Evolutionary conservation across 2,113 vertebrate genomes (phyloP), one percentile per base, ranked within the genome.

Genomic region (Larimichthys crocea): DNA sequence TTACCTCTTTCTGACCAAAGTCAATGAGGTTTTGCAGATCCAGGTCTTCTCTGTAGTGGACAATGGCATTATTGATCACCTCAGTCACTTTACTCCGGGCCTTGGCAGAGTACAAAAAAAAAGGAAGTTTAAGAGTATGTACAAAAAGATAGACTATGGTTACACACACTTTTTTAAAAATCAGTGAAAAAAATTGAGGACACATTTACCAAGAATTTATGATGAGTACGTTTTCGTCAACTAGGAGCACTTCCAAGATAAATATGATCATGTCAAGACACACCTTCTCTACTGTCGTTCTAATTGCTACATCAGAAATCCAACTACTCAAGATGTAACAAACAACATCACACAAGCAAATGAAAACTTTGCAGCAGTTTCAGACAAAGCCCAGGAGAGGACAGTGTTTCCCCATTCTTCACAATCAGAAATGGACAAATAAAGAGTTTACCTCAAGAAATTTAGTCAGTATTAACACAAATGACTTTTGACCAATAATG

Each of bases 11-110:
- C 92, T 99, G 97, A 56, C 96, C 96, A 70, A 94, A 98, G 80
- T 99, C 97, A 20, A 99, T 98, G 42, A 98, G 95, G 89, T 99
- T 99, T 84, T 99, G 97, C 61, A 99, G 91, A 82, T 99, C 97
- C 62, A 96, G 35, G 84, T 99, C 97, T 20, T 98, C 95, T 70
- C 97, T 95, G 84, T 99, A 99, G 89, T 98, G 96, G 29, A 96
- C 79, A 1, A 99, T 96, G 77, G 96, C 95, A 0, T 94, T 95
- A 75, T 93, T 95, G 79, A 99, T 94, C 29, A 97, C 86, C 61
- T 95, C 92, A 3, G 94, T 98, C 74, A 99, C 97, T 92, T 96
- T 97, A 35, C 90, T 86, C 0, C 95, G 95, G 2, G 96, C 96
- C 97, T 98, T 88, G 17, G 49, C 68, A 77, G 4, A 76, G 20